Evolutionary conservation across 2,888 invertebrate genomes (phyloP), one percentile per base, ranked within the genome.

Genomic region (Thymelicus acteon): DNA sequence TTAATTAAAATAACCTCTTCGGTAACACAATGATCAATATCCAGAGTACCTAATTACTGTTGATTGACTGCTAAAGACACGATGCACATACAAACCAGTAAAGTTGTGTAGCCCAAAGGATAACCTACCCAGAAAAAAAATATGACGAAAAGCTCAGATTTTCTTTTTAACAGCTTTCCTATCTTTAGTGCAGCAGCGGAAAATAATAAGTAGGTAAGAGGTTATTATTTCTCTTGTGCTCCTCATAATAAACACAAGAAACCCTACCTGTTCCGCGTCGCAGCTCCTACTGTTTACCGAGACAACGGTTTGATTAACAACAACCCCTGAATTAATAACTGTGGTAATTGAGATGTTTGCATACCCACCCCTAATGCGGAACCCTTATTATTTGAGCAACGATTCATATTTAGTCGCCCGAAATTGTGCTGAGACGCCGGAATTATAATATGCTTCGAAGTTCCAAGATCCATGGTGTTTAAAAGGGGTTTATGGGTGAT

Each of bases 301-400:
- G 71, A 73, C 64, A 67, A 19, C 44, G 54, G 67, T 58, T 67
- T 67, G 84, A 85, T 84, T 84, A 85, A 82, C 80, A 81, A 86
- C 79, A 79, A 77, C 83, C 86, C 87, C 85, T 85, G 87, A 88
- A 87, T 92, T 92, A 93, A 92, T 92, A 92, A 92, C 81, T 78
- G 78, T 81, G 78, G 93, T 93, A 93, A 93, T 93, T 92, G 93
- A 93, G 93, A 92, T 91, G 90, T 92, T 92, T 91, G 90, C 86
- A 75, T 80, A 83, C 82, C 82, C 79, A 86, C 83, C 84, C 82
- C 78, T 72, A 78, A 82, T 80, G 79, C 78, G 76, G 80, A 82
- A 82, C 81, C 82, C 80, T 79, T 79, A 79, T 86, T 89, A 84
- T 90, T 91, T 88, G 88, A 85, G 80, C 85, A 84, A 78, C 82